Conservation (phyloP, 1,140 invertebrate genomes). For the Bombus difficillimus region DNA sequence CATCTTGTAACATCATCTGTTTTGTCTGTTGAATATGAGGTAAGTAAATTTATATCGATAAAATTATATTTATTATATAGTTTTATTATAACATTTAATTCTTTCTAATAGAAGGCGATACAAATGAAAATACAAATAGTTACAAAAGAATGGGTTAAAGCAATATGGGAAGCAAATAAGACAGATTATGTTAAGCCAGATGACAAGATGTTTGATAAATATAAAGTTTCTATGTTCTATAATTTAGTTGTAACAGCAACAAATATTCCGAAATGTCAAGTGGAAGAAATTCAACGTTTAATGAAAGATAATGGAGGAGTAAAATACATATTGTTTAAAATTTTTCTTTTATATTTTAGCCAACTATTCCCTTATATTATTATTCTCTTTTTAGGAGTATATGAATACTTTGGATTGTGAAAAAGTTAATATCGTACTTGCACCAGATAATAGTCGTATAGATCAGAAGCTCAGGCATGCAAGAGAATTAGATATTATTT, state of each 20-base stretch:
- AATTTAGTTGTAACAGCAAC: slow-evolving; percentile 91
- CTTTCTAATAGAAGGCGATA: slow-evolving; percentile 86
- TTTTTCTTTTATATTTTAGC: slow-evolving; percentile 1
- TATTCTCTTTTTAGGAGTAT: slow-evolving; percentile 67
- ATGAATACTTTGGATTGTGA: slow-evolving; percentile 73
- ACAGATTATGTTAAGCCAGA: slow-evolving; percentile 84
- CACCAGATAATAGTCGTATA: slow-evolving; percentile 81
- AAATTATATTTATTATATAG: slow-evolving; percentile 20
- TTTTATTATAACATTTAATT: slow-evolving; percentile 28
- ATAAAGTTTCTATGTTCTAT: slow-evolving; percentile 90
- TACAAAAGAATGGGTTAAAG: slow-evolving; percentile 90
- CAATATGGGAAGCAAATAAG: slow-evolving; percentile 89
- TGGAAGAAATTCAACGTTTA: slow-evolving; percentile 87
- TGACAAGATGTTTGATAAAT: slow-evolving; percentile 86
- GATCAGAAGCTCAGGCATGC: slow-evolving; percentile 93
- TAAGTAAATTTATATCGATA: slow-evolving; percentile 71
- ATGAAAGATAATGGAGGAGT: slow-evolving; percentile 90
- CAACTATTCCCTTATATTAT: slow-evolving; percentile 22
- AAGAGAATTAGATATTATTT: slow-evolving; percentile 88
- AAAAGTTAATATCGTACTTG: slow-evolving; percentile 77
- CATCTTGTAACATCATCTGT: slow-evolving; percentile 92
- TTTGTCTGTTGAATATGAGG: slow-evolving; percentile 89
- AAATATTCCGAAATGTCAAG: slow-evolving; percentile 87
- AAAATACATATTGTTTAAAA: slow-evolving; percentile 55
- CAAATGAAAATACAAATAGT: slow-evolving; percentile 89